Evolutionary conservation across 2,113 vertebrate genomes (phyloP).

Genomic region (Hassar affinis): DNA sequence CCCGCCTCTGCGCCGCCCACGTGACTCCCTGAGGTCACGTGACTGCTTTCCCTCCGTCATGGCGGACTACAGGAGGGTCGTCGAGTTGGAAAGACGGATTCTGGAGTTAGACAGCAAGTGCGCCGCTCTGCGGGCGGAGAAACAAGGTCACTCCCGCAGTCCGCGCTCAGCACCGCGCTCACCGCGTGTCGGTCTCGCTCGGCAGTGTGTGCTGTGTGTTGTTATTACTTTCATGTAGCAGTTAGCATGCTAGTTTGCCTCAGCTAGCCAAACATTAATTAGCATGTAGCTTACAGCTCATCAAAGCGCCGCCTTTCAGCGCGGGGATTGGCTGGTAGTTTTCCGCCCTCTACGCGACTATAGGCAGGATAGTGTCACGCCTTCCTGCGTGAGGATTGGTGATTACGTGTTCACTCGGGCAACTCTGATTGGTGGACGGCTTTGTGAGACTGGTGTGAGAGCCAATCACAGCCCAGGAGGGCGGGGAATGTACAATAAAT

Average conservation of each 20-base stretch:
- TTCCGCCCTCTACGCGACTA: neutral
- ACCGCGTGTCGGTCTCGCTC: neutral
- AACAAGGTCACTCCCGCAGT: conserved; percentile 67
- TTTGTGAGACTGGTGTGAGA: no score
- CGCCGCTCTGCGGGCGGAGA: conserved; percentile 72
- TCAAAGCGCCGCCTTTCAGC: neutral
- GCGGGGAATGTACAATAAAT: neutral
- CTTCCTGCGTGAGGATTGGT: neutral
- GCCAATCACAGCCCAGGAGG: neutral
- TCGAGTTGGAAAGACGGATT: conserved; percentile 79
- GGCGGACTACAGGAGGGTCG: conserved; percentile 77
- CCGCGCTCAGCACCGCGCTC: neutral
- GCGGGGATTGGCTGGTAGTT: neutral
- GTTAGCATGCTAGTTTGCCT: conserved; percentile 12
- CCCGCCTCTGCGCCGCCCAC: conserved; percentile 47
- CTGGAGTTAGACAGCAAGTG: conserved; percentile 78
- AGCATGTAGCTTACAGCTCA: conserved; percentile 1
- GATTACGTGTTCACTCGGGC: neutral
- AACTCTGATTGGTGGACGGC: neutral
- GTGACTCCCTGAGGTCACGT: conserved; percentile 71
- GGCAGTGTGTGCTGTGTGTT: neutral
- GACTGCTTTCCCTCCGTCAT: conserved; percentile 70
- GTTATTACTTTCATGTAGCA: conserved; percentile 17
- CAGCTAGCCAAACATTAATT: neutral
- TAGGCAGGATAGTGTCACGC: neutral